These are phyloP conservation scores for Petroica traversi DNA, from an alignment of 2,113 vertebrate species.

Conservation along the genomic window DNA sequence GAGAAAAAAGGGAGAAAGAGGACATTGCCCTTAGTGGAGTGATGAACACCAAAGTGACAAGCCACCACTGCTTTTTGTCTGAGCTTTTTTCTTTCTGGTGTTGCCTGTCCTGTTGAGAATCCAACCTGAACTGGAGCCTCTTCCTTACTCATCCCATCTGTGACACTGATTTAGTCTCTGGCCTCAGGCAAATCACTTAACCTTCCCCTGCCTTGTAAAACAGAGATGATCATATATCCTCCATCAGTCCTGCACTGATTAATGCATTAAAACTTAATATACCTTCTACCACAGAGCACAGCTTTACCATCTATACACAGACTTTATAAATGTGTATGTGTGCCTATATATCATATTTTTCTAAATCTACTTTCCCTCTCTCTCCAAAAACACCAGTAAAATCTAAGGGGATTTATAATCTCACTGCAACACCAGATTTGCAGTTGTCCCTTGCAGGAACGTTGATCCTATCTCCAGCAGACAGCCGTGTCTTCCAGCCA, in stretches of 20 bases:
- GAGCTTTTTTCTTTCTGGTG: neutral
- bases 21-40: neutral
- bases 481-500: slow-evolving; percentile 51
- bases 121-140: neutral
- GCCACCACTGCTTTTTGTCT: neutral
- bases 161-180: neutral
- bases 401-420: slow-evolving; percentile 10
- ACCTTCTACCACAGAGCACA: neutral
- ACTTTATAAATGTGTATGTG: neutral
- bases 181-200: neutral
- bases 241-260: neutral
- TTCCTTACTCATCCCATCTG: neutral
- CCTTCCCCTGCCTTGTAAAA: neutral
- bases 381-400: neutral
- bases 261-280: neutral
- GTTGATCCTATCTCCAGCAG: slow-evolving; percentile 48
- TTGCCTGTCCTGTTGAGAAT: neutral
- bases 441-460: slow-evolving; percentile 43
- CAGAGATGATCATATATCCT: neutral
- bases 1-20: neutral
- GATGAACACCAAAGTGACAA: neutral
- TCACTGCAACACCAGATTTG: neutral
- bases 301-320: neutral
- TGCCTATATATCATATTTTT: neutral
- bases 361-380: neutral